phyloP scores from a whole-genome alignment of 1,140 invertebrate species.

The Caenorhabditis remanei region DNA sequence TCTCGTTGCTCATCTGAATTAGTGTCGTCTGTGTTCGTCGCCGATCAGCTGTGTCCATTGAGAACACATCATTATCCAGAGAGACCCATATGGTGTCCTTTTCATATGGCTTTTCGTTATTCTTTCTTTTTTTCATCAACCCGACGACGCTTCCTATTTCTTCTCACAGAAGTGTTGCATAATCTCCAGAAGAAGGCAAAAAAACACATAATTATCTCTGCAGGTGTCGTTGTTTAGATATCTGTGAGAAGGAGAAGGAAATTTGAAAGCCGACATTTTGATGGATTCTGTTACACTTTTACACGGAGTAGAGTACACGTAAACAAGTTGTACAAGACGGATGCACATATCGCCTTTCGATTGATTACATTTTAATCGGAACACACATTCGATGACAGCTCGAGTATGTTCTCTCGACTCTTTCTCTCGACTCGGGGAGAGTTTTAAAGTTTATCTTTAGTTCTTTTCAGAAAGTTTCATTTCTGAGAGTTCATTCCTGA shows the following conservation, averaged over 20 bases:
- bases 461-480: no score
- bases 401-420: conserved; percentile 8
- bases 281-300: conserved; percentile 48
- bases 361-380: conserved; percentile 52
- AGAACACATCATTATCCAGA: conserved; percentile 48
- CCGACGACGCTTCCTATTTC: background rate
- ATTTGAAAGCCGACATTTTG: conserved; percentile 38
- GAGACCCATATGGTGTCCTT: conserved; percentile 40
- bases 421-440: no score
- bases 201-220: conserved; percentile 33
- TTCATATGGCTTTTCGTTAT: conserved; percentile 11
- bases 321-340: conserved; percentile 50
- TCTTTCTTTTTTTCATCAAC: conserved; percentile 18
- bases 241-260: background rate
- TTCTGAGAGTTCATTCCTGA: no score
- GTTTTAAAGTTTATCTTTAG: no score
- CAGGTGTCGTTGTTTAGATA: conserved; percentile 23
- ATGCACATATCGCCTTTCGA: conserved; percentile 51
- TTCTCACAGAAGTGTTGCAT: background rate
- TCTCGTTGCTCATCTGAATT: conserved; percentile 29
- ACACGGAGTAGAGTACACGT: conserved; percentile 16
- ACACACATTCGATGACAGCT: conserved; percentile 2
- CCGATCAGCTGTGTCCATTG: conserved; percentile 40
- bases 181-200: no score
- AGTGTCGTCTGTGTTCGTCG: background rate